These are phyloP conservation scores for Silurus meridionalis DNA, from an alignment of 2,113 vertebrate species.

Conservation along the genomic window DNA sequence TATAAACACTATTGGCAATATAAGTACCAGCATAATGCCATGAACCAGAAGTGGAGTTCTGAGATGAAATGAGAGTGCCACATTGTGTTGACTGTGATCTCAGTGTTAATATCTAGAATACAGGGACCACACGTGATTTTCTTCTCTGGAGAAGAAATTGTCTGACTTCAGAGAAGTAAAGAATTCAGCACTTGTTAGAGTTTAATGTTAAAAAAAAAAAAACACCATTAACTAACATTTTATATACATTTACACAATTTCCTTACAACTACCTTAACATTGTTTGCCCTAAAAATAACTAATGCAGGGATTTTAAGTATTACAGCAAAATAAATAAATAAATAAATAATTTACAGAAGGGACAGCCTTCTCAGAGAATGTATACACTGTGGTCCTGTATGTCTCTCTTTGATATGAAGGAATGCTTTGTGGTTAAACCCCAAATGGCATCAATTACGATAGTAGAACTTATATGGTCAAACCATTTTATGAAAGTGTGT, in stretches of 20 bases:
- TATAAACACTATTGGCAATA: constrained; percentile 62
- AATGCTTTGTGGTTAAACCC: constrained; percentile 68
- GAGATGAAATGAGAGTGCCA: constrained; percentile 41
- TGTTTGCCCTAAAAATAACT: not conserved
- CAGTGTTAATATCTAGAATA: constrained; percentile 47
- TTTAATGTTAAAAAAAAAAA: not conserved
- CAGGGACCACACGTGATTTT: constrained; percentile 39
- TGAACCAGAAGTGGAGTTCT: constrained; percentile 18
- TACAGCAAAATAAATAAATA: not conserved
- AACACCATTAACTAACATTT: not conserved
- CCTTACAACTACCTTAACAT: not conserved
- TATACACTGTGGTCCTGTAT: constrained; percentile 39
- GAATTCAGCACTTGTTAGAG: constrained; percentile 40
- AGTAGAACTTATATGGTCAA: constrained; percentile 54
- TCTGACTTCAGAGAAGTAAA: not conserved
- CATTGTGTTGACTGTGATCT: constrained; percentile 42
- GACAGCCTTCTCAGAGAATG: constrained; percentile 24
- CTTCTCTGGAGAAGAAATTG: constrained; percentile 15
- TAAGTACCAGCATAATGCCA: constrained; percentile 28
- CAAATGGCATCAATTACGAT: constrained; percentile 53
- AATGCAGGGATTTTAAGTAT: not conserved
- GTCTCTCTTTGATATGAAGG: constrained; percentile 73
- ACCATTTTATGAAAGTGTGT: constrained; percentile 44
- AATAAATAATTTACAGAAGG: constrained; percentile 31
- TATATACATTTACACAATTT: not conserved